phyloP scores from a whole-genome alignment of 2,113 vertebrate genomes.

The Alexandromys fortis region DNA sequence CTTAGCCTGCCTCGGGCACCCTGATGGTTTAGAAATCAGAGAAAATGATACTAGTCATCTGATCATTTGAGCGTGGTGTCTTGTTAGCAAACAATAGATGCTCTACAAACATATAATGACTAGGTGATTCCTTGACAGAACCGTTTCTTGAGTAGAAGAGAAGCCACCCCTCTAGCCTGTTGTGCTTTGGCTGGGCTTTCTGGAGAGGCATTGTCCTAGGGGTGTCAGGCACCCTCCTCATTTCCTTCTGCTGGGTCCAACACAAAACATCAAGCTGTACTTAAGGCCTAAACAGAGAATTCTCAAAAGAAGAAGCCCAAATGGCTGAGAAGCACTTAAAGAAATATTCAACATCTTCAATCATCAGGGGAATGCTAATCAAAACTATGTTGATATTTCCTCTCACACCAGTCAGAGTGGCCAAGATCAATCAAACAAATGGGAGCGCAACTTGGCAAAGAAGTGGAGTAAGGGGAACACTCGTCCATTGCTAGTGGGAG shows the following conservation, averaged over 20 bases:
- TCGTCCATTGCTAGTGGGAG: background rate
- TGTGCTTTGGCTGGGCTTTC: background rate
- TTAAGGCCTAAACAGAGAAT: background rate
- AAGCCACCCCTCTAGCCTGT: background rate
- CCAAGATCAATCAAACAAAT: background rate
- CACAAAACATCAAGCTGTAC: background rate
- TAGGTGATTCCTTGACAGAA: background rate
- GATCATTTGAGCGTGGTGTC: background rate
- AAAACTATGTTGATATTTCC: background rate
- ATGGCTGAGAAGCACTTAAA: background rate
- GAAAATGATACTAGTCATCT: background rate
- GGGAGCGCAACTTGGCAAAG: background rate
- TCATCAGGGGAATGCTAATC: background rate
- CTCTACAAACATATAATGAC: background rate
- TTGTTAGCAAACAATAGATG: too few species aligned
- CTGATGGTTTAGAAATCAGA: background rate
- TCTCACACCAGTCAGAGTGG: background rate
- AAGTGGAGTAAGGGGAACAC: background rate
- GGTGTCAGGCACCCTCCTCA: background rate
- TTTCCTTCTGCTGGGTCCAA: background rate
- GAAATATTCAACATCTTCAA: background rate
- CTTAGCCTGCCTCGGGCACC: background rate
- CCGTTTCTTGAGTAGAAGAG: background rate
- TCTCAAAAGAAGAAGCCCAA: background rate
- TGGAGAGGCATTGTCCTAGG: accelerated